Conservation (phyloP, 2,888 invertebrate genomes). For the Fabriciana adippe region DNA sequence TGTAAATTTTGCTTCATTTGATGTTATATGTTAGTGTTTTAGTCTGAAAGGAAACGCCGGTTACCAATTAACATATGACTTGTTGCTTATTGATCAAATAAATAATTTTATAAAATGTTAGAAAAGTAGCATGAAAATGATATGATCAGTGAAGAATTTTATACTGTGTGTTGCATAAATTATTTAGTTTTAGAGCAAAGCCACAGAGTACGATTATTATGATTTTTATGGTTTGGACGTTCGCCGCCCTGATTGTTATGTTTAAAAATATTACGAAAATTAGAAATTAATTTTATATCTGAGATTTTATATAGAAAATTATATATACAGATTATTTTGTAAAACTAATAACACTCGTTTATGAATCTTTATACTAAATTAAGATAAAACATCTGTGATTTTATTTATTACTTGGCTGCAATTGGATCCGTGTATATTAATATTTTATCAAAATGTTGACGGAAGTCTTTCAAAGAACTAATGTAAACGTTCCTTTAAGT, state of each 20-base stretch:
- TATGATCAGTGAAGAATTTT: conserved; percentile 62
- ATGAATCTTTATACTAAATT: conserved; percentile 67
- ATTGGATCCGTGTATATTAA: conserved; percentile 50
- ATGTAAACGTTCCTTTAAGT: conserved; percentile 78
- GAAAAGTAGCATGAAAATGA: conserved; percentile 71
- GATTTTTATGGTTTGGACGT: conserved; percentile 41
- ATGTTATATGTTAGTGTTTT: conserved; percentile 76
- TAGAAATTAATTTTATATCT: conserved; percentile 56
- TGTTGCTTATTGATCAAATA: conserved; percentile 81
- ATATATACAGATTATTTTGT: conserved; percentile 53
- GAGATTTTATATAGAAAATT: conserved; percentile 62
- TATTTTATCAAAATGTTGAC: conserved; percentile 40
- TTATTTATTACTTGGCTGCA: conserved; percentile 74
- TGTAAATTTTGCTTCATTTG: conserved; percentile 78
- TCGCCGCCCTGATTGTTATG: conserved; percentile 65
- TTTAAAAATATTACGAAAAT: conserved; percentile 73
- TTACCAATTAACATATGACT: conserved; percentile 81
- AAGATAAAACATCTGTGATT: conserved; percentile 78
- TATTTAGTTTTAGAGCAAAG: conserved; percentile 63
- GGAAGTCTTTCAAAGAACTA: conserved; percentile 68
- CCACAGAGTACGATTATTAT: conserved; percentile 42
- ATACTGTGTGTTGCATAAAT: conserved; percentile 71
- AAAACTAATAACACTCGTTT: conserved; percentile 48
- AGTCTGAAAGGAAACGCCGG: conserved; percentile 82
- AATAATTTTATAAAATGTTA: conserved; percentile 77